These are phyloP conservation scores for Axinella damicornis DNA, from an alignment of 37 sponge, comb jelly and placozoan species.

Conservation along the genomic window DNA sequence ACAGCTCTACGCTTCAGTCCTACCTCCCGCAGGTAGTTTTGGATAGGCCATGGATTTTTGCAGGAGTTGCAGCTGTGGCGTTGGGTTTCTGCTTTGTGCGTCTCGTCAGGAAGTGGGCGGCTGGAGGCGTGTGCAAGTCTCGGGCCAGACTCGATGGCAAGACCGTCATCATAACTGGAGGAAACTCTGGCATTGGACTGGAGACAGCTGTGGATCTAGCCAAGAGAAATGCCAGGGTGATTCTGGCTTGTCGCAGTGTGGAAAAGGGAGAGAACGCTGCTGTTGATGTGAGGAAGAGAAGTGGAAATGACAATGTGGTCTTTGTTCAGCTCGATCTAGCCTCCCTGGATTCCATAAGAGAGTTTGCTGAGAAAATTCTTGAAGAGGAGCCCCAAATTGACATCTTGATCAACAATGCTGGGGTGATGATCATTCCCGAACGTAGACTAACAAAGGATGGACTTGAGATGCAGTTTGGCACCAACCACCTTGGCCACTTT, in stretches of 20 bases:
- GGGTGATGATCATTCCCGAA: slow-evolving; percentile 45
- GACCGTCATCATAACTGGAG: slow-evolving; percentile 89
- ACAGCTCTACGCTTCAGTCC: neutral
- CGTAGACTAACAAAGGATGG: slow-evolving; percentile 61
- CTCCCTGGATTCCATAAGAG: slow-evolving; percentile 66
- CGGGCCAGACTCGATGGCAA: slow-evolving; percentile 71
- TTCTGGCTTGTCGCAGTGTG: slow-evolving; percentile 79
- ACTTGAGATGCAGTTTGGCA: slow-evolving; percentile 63
- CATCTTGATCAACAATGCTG: slow-evolving; percentile 89
- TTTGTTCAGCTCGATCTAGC: slow-evolving; percentile 77
- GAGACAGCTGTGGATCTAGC: slow-evolving; percentile 88
- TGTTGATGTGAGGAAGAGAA: slow-evolving; percentile 42
- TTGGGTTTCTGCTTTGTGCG: neutral
- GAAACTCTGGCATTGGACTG: slow-evolving; percentile 84
- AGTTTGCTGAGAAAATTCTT: slow-evolving; percentile 69
- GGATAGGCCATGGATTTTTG: no score
- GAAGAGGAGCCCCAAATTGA: slow-evolving; percentile 61
- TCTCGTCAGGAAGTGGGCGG: neutral
- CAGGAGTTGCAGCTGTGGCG: neutral
- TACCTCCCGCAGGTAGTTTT: neutral
- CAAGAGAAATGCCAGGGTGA: slow-evolving; percentile 76
- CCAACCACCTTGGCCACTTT: slow-evolving; percentile 75
- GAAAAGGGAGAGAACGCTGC: slow-evolving; percentile 71
- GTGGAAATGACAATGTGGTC: slow-evolving; percentile 48
- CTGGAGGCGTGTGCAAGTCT: slow-evolving; percentile 63